Conservation (phyloP, 2,797 vertebrate genomes). For the Leuciscus waleckii region DNA sequence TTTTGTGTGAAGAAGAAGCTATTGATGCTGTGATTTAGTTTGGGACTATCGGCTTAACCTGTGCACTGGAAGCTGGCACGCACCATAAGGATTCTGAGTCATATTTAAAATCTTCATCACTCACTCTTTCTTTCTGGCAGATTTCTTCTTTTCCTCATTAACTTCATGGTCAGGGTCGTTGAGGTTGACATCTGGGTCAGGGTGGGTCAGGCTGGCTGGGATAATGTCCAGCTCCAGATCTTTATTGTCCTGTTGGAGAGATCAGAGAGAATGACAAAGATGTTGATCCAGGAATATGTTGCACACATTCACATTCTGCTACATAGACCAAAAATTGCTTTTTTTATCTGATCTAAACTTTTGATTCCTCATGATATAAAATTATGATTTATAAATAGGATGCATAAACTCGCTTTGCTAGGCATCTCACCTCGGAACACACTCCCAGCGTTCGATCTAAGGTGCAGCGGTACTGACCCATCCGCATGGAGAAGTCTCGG, state of each 20-base stretch:
- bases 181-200: constrained; percentile 93
- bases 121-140: constrained; percentile 95
- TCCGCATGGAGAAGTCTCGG: constrained; percentile 93
- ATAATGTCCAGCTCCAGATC: constrained; percentile 95
- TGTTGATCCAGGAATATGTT: too few relatives aligned
- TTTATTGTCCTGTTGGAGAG: constrained; percentile 86
- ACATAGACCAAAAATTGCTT: too few relatives aligned
- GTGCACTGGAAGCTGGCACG: neutral
- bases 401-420: neutral
- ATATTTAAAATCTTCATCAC: constrained; percentile 58
- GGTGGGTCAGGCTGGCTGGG: constrained; percentile 95
- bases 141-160: constrained; percentile 97
- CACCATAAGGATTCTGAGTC: constrained; percentile 1
- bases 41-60: constrained; percentile 16
- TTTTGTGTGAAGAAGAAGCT: constrained; percentile 1
- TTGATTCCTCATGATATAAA: neutral
- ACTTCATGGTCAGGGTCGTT: constrained; percentile 92
- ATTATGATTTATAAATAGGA: neutral
- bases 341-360: neutral
- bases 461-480: constrained; percentile 92
- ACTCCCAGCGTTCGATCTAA: constrained; percentile 92
- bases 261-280: neutral
- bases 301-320: too few relatives aligned
- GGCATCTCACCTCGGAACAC: constrained; percentile 86
- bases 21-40: constrained; percentile 7